Conservation (phyloP, 2,888 invertebrate species). For the Scelioninae gen. 2 region DNA sequence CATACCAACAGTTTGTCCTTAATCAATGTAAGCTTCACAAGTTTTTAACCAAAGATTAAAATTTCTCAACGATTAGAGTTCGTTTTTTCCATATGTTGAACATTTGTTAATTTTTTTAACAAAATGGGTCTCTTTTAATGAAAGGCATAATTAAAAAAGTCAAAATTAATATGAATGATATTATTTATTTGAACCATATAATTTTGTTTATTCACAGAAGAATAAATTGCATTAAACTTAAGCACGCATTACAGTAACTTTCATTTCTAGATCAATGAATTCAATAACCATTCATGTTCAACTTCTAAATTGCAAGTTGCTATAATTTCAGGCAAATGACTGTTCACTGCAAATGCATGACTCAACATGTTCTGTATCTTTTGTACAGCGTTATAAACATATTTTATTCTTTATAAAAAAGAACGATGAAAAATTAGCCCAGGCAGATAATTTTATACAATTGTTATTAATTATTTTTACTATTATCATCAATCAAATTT, state of each 20-base stretch:
- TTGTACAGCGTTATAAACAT: slow-evolving; percentile 25
- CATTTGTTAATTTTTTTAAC: too few species aligned
- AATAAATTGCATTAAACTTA: slow-evolving; percentile 15
- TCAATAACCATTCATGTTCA: background rate
- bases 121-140: too few species aligned
- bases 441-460: background rate
- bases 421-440: slow-evolving; percentile 2
- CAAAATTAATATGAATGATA: slow-evolving; percentile 19
- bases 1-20: too few species aligned
- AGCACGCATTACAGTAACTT: slow-evolving; percentile 25
- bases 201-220: slow-evolving; percentile 25
- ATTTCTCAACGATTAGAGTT: too few species aligned
- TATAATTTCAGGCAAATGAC: background rate
- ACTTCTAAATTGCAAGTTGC: background rate
- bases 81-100: too few species aligned
- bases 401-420: slow-evolving; percentile 15
- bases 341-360: slow-evolving; percentile 18
- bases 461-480: background rate
- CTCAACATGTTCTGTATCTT: background rate
- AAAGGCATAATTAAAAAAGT: too few species aligned
- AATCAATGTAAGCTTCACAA: too few species aligned
- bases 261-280: background rate
- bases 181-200: slow-evolving; percentile 17
- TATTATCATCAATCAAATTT: too few species aligned
- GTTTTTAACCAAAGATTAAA: too few species aligned